Conservation (phyloP, 2,113 vertebrate genomes). For the Ariopsis seemanni region DNA sequence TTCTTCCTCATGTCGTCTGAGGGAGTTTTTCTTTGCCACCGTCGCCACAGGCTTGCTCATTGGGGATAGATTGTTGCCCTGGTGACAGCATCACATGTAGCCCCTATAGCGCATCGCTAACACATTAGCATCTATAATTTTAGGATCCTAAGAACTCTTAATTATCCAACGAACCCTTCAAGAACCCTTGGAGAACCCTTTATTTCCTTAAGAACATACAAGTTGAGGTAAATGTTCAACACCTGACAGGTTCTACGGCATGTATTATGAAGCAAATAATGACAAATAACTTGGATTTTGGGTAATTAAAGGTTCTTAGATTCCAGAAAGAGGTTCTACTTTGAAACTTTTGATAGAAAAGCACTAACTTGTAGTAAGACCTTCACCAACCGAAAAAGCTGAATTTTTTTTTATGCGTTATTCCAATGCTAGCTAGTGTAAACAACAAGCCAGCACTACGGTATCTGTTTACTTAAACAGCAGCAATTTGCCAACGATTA, state of each 20-base stretch:
- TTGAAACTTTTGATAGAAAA: background rate
- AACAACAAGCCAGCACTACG: background rate
- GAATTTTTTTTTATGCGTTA: background rate
- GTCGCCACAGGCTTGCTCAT: too few relatives aligned
- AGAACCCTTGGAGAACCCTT: background rate
- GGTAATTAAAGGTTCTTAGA: background rate
- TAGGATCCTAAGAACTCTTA: background rate
- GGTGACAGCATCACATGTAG: too few relatives aligned
- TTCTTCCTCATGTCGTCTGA: too few relatives aligned
- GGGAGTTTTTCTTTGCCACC: too few relatives aligned
- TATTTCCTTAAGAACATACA: background rate
- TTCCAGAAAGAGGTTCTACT: background rate
- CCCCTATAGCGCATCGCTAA: too few relatives aligned
- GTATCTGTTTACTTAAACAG: background rate
- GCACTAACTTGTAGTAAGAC: background rate
- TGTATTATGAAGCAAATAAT: background rate
- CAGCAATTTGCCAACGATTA: background rate
- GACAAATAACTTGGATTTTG: background rate
- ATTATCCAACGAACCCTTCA: background rate
- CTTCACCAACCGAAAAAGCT: background rate
- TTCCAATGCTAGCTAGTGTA: background rate
- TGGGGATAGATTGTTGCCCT: too few relatives aligned
- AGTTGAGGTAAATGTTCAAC: background rate
- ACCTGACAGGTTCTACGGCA: background rate
- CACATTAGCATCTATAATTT: background rate